These are phyloP conservation scores for Eudemis profundana DNA, from an alignment of 2,888 invertebrate genomes.

Conservation along the genomic window DNA sequence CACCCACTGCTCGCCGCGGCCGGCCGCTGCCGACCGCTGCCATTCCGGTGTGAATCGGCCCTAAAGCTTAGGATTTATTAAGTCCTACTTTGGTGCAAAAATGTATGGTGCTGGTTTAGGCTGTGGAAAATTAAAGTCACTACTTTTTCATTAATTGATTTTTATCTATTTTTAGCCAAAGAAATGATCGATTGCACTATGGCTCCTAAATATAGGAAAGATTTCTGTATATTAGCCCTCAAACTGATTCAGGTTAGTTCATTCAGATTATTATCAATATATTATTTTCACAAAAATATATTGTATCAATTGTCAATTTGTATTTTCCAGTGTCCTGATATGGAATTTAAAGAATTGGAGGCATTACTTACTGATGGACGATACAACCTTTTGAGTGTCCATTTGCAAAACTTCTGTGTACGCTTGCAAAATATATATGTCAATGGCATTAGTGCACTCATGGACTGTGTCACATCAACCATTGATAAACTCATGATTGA, in stretches of 20 bases:
- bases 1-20: too few relatives aligned
- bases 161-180: conserved; percentile 74
- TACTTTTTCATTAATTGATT: conserved; percentile 1
- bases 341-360: conserved; percentile 89
- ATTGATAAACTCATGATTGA: conserved; percentile 86
- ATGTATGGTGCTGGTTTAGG: not conserved
- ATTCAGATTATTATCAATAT: conserved; percentile 15
- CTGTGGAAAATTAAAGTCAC: not conserved
- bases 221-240: conserved; percentile 92
- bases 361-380: conserved; percentile 87
- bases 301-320: conserved; percentile 3
- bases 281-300: too few relatives aligned
- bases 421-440: conserved; percentile 85
- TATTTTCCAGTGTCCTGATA: conserved; percentile 88
- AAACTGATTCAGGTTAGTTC: conserved; percentile 89
- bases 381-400: conserved; percentile 84
- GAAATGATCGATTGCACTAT: conserved; percentile 79
- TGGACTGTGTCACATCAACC: conserved; percentile 86
- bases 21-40: too few relatives aligned
- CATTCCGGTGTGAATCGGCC: too few relatives aligned
- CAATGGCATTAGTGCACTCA: conserved; percentile 87
- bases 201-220: conserved; percentile 87
- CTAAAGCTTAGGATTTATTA: too few relatives aligned
- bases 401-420: conserved; percentile 86
- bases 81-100: too few relatives aligned